A percentile compares a stretch with the other conserved stretches of the same genome.
Evolutionary conservation across 2,113 vertebrate genomes (phyloP).

Genomic region (Albula goreensis): DNA sequence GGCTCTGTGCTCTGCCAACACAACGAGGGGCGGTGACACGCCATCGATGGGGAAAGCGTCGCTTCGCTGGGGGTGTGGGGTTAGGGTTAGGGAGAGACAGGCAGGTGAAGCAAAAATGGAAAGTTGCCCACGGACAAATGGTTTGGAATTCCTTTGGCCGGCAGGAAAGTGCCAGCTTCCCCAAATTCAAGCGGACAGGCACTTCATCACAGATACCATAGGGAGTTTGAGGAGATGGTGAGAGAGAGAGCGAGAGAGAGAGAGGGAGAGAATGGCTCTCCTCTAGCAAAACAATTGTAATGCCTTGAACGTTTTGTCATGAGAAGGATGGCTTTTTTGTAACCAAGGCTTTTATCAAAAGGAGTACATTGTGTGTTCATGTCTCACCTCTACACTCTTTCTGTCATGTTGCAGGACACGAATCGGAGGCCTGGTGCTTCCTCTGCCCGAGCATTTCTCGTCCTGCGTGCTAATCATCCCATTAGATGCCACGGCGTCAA

Average conservation of each 20-base stretch:
- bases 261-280: not conserved
- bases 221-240: not conserved
- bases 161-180: not conserved
- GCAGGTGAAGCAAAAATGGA: not conserved
- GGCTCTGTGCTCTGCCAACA: conserved; percentile 38
- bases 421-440: not conserved
- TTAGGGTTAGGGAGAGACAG: too few relatives aligned
- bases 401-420: not conserved
- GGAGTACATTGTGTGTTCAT: not conserved
- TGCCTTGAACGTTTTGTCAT: not conserved
- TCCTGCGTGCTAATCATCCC: not conserved
- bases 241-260: not conserved
- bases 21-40: conserved; percentile 37
- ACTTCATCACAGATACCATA: not conserved
- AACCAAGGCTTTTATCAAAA: not conserved
- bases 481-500: not conserved
- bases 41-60: conserved; percentile 47
- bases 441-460: not conserved
- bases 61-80: too few relatives aligned
- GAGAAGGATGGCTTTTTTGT: not conserved
- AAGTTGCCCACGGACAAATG: not conserved
- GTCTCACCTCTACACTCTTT: not conserved
- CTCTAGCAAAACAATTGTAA: not conserved
- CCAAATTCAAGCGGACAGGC: not conserved
- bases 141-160: not conserved